phyloP scores from a whole-genome alignment of 2,888 invertebrate species.

The Eristalis tenax region DNA sequence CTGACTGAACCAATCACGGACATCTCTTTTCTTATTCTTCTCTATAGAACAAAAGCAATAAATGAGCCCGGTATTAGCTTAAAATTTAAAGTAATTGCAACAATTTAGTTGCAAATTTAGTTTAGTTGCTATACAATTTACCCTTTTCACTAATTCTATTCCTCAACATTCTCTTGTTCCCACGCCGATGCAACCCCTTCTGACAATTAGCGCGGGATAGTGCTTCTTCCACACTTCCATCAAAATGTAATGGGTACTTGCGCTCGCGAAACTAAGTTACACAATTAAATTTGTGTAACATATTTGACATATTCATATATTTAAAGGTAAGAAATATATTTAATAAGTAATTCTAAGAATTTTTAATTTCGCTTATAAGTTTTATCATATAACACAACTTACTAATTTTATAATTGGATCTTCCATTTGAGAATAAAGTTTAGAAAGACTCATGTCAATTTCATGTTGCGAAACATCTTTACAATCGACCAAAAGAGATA shows the following conservation, averaged over 20 bases:
- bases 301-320: no score
- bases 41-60: conserved; percentile 74
- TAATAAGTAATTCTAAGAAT: no score
- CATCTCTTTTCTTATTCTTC: conserved; percentile 81
- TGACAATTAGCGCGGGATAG: conserved; percentile 81
- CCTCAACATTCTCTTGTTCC: conserved; percentile 79
- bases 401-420: conserved; percentile 81
- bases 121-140: conserved; percentile 72
- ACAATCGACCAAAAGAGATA: conserved; percentile 80
- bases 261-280: conserved; percentile 79
- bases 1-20: conserved; percentile 79
- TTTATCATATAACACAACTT: conserved; percentile 61
- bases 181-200: conserved; percentile 78
- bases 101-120: no score
- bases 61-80: not conserved
- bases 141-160: conserved; percentile 80
- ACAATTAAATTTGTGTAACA: not conserved
- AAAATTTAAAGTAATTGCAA: not conserved
- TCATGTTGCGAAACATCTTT: conserved; percentile 80
- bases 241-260: conserved; percentile 81
- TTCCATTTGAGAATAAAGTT: conserved; percentile 81
- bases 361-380: not conserved
- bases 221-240: conserved; percentile 79
- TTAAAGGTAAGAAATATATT: no score
- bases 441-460: conserved; percentile 79